These are phyloP conservation scores for Xyrauchen texanus DNA, from an alignment of 2,113 vertebrate species.

Conservation along the genomic window DNA sequence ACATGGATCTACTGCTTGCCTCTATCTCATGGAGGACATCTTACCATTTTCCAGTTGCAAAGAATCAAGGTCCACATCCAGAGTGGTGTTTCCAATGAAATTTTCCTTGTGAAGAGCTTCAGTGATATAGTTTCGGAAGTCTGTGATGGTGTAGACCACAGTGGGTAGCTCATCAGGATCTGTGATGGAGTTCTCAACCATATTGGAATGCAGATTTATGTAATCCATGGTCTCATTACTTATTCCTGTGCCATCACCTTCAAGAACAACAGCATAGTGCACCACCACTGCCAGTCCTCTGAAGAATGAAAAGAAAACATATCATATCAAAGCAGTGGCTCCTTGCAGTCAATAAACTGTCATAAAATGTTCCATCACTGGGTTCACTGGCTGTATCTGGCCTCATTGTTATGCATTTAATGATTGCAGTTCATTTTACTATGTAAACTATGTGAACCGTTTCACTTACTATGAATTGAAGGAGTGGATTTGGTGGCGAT, in stretches of 20 bases:
- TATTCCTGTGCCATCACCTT: conserved; percentile 76
- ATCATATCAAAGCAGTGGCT: neutral
- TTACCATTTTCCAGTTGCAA: conserved; percentile 81
- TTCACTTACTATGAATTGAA: neutral
- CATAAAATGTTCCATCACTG: neutral
- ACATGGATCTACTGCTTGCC: neutral
- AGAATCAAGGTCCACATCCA: conserved; percentile 74
- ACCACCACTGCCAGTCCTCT: conserved; percentile 82
- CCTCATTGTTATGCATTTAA: neutral
- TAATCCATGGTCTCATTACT: conserved; percentile 84
- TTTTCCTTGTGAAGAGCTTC: conserved; percentile 83
- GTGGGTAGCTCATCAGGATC: conserved; percentile 83
- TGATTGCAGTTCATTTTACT: neutral
- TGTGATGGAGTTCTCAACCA: conserved; percentile 83
- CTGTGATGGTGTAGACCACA: conserved; percentile 85
- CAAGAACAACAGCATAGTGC: conserved; percentile 83
- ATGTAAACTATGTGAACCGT: neutral
- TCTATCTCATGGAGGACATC: neutral
- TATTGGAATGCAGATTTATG: conserved; percentile 86
- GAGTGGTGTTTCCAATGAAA: conserved; percentile 77
- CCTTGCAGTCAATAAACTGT: neutral
- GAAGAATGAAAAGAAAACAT: conserved; percentile 10
- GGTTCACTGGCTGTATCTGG: no score
- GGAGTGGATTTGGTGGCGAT: no score
- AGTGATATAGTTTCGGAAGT: conserved; percentile 86